Conservation (phyloP, 2,113 vertebrate species). For the Deroptyus accipitrinus region DNA sequence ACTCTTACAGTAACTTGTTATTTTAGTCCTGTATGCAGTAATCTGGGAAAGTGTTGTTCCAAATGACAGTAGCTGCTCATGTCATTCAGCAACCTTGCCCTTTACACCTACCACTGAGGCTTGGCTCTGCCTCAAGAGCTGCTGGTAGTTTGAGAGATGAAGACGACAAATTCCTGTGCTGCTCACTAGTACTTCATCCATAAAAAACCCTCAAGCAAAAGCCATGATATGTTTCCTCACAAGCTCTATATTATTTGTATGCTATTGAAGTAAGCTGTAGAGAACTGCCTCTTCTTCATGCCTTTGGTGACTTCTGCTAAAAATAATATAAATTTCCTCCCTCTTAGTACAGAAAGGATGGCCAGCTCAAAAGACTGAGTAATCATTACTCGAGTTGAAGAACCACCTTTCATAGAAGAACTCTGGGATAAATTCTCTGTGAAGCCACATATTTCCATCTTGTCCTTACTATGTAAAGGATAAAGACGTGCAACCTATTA, state of each 20-base stretch:
- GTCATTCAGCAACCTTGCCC: background rate
- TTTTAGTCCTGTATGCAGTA: background rate
- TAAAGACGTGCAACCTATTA: background rate
- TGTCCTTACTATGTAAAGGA: background rate
- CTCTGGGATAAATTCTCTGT: background rate
- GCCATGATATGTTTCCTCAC: background rate
- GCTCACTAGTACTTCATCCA: background rate
- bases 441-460: background rate
- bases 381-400: background rate
- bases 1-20: background rate
- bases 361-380: background rate
- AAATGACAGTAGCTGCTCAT: background rate
- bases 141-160: background rate
- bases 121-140: background rate
- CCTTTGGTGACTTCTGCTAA: background rate
- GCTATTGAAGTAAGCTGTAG: background rate
- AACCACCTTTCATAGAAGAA: background rate
- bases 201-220: background rate
- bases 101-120: background rate
- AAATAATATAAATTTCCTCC: background rate
- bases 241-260: background rate
- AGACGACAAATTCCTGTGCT: background rate
- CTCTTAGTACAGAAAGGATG: background rate
- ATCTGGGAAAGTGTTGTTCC: background rate
- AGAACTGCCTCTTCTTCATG: background rate